Percentiles rank a stretch among this genome's conserved stretches.
Evolutionary conservation across 2,797 vertebrate genomes (phyloP).

Genomic region (Dermochelys coriacea): DNA sequence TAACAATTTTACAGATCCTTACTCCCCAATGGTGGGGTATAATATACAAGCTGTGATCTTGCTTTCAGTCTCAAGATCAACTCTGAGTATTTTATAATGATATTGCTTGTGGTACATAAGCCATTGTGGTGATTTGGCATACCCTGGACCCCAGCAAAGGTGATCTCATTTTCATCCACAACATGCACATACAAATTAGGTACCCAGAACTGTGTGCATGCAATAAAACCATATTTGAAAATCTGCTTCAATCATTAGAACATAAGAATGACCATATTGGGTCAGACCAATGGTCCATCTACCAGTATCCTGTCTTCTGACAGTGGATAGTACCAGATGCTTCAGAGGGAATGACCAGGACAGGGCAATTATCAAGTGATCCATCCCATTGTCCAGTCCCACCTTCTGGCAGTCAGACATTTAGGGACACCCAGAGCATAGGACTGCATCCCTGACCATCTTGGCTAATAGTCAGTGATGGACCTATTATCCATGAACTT

Average conservation of each 20-base stretch:
- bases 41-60: fast-evolving
- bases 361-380: too few relatives aligned
- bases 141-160: not conserved
- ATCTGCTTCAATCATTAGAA: not conserved
- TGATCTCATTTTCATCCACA: not conserved
- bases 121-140: not conserved
- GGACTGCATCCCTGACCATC: too few relatives aligned
- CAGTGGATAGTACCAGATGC: too few relatives aligned
- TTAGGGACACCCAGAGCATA: too few relatives aligned
- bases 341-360: too few relatives aligned
- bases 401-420: too few relatives aligned
- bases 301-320: too few relatives aligned
- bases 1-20: fast-evolving
- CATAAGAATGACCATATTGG: too few relatives aligned
- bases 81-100: not conserved
- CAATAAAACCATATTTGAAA: not conserved
- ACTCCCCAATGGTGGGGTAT: not conserved
- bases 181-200: not conserved
- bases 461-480: too few relatives aligned
- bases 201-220: not conserved
- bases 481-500: too few relatives aligned
- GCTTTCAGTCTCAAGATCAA: not conserved
- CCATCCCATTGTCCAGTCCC: too few relatives aligned
- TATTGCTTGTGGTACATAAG: not conserved
- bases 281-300: too few relatives aligned